Evolutionary conservation across 1,140 invertebrate genomes (phyloP).

Genomic region (Musca vetustissima): DNA sequence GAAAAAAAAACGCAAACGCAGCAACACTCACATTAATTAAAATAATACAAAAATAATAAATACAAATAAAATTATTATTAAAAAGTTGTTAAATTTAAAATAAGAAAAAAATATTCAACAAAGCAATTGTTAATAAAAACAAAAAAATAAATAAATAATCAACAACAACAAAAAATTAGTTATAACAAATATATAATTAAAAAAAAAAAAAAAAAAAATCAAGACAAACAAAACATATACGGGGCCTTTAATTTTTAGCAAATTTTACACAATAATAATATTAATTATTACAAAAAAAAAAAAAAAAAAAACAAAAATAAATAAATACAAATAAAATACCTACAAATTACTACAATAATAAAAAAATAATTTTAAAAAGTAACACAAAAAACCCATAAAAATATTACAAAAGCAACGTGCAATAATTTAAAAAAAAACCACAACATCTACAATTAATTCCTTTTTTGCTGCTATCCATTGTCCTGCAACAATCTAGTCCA

Average conservation of each 20-base stretch:
- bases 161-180: not conserved
- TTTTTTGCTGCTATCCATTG: not conserved
- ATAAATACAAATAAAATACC: not conserved
- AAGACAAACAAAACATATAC: constrained; percentile 15
- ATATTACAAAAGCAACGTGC: not conserved
- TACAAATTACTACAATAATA: not conserved
- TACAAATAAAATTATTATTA: no score
- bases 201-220: not conserved
- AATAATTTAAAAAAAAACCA: not conserved
- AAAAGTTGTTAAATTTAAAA: constrained; percentile 11
- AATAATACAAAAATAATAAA: no score
- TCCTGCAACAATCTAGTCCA: not conserved
- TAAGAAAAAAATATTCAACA: constrained; percentile 31
- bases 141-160: constrained; percentile 13
- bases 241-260: constrained; percentile 30
- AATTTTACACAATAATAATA: constrained; percentile 24
- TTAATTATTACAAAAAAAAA: constrained; percentile 3
- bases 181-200: not conserved
- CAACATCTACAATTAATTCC: not conserved
- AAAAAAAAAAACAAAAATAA: constrained; percentile 12
- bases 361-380: constrained; percentile 3
- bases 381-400: not conserved
- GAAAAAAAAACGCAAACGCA: no score
- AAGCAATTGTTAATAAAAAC: not conserved
- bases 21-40: no score